Evolutionary conservation across 2,888 invertebrate genomes (phyloP).

Genomic region (Eupithecia subfuscata): DNA sequence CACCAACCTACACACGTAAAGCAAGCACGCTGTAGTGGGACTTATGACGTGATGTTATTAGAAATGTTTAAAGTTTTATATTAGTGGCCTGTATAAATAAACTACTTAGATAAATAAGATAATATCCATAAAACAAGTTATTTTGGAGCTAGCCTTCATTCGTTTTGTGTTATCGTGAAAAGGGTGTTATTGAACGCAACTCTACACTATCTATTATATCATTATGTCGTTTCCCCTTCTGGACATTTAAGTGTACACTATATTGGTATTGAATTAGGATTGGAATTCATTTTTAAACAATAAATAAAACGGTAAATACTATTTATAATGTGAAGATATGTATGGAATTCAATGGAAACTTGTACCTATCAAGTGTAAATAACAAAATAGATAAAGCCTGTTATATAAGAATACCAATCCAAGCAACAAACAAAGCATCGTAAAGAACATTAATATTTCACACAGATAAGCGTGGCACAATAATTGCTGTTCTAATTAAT

Average conservation of each 20-base stretch:
- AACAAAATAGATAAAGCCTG: neutral
- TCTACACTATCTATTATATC: neutral
- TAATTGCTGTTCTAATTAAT: constrained; percentile 31
- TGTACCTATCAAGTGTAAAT: neutral
- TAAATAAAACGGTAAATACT: neutral
- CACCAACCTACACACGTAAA: neutral
- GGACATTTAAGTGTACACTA: neutral
- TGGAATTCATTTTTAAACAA: neutral
- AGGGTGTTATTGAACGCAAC: neutral
- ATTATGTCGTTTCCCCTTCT: neutral
- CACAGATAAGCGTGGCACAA: constrained; percentile 30
- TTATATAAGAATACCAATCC: constrained; percentile 24
- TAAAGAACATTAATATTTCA: constrained; percentile 34
- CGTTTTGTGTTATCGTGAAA: neutral
- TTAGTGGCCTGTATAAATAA: neutral
- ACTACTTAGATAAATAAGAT: neutral
- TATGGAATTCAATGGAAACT: neutral
- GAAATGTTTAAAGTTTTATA: neutral
- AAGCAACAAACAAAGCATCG: constrained; percentile 27
- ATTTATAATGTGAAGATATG: neutral
- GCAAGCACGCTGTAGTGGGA: neutral
- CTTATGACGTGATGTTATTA: neutral
- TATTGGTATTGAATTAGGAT: neutral
- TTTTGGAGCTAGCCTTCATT: neutral
- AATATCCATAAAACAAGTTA: neutral